These are phyloP conservation scores for Eustalomyia histrio DNA, from an alignment of 2,888 invertebrate species.

Conservation along the genomic window DNA sequence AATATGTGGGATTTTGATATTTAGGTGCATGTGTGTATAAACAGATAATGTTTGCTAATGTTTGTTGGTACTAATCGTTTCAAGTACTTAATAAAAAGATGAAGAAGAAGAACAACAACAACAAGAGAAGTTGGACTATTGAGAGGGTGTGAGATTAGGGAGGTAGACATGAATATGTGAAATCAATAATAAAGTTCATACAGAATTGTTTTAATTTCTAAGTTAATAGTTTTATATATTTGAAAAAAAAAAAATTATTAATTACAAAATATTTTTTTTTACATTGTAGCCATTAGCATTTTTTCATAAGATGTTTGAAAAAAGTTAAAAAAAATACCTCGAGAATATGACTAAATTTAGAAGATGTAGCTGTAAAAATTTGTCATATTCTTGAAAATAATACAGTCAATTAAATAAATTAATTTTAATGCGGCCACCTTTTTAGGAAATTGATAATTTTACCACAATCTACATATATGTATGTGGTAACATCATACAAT, in stretches of 20 bases:
- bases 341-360: not conserved
- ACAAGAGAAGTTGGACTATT: not conserved
- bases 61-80: slow-evolving; percentile 56
- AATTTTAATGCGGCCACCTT: too few relatives aligned
- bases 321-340: not conserved
- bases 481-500: too few relatives aligned
- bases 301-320: not conserved
- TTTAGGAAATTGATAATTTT: too few relatives aligned
- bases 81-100: slow-evolving; percentile 23
- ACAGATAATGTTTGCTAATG: slow-evolving; percentile 58
- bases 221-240: not conserved
- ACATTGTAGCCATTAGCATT: not conserved
- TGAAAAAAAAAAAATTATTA: not conserved
- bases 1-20: slow-evolving; percentile 56
- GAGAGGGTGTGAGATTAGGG: not conserved
- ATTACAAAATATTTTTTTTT: not conserved
- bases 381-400: too few relatives aligned
- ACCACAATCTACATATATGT: too few relatives aligned
- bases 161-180: not conserved
- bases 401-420: too few relatives aligned
- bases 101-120: slow-evolving; percentile 8
- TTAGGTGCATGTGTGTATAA: slow-evolving; percentile 42
- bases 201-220: too few relatives aligned
- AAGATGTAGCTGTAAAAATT: too few relatives aligned
- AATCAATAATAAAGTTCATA: not conserved